A percentile compares a stretch with the other conserved stretches of the same genome.
These are phyloP conservation scores for Polypedilum pembai DNA, from an alignment of 1,140 invertebrate genomes.

Conservation along the genomic window DNA sequence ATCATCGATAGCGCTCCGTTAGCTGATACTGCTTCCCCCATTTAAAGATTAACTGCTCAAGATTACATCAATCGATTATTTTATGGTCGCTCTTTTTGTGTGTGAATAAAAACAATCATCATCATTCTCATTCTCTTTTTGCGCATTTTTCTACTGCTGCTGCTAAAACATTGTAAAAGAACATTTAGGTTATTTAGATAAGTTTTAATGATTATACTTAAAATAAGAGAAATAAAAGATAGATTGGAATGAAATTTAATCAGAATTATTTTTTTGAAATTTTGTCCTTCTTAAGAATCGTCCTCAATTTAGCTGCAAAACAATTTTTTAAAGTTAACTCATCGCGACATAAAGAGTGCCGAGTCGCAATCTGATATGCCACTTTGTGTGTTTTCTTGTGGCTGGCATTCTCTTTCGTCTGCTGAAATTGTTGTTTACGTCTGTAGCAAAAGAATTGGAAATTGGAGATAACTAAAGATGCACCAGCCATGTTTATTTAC, in stretches of 20 bases:
- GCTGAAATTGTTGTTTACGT: not conserved
- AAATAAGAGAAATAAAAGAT: not conserved
- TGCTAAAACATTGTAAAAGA: not conserved
- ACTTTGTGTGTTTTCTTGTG: not conserved
- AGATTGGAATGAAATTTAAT: not conserved
- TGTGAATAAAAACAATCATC: slow-evolving; percentile 26
- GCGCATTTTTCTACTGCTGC: not conserved
- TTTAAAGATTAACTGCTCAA: slow-evolving; percentile 21
- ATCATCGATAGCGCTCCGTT: not conserved
- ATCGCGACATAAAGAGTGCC: slow-evolving; percentile 7
- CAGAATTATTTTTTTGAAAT: not conserved
- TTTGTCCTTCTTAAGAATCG: not conserved
- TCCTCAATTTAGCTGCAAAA: not conserved
- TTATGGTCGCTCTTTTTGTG: slow-evolving; percentile 24
- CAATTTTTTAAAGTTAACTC: not conserved
- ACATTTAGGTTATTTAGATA: not conserved
- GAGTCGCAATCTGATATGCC: slow-evolving; percentile 3
- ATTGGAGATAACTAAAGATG: slow-evolving; percentile 6
- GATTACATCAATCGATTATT: slow-evolving; percentile 22
- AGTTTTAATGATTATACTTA: not conserved
- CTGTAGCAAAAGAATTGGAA: not conserved
- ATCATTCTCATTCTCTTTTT: not conserved
- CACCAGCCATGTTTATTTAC: not conserved
- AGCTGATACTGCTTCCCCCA: not conserved
- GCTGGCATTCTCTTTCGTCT: not conserved